Evolutionary conservation across 2,888 invertebrate species (phyloP).

Genomic region (Drosophila dives): DNA sequence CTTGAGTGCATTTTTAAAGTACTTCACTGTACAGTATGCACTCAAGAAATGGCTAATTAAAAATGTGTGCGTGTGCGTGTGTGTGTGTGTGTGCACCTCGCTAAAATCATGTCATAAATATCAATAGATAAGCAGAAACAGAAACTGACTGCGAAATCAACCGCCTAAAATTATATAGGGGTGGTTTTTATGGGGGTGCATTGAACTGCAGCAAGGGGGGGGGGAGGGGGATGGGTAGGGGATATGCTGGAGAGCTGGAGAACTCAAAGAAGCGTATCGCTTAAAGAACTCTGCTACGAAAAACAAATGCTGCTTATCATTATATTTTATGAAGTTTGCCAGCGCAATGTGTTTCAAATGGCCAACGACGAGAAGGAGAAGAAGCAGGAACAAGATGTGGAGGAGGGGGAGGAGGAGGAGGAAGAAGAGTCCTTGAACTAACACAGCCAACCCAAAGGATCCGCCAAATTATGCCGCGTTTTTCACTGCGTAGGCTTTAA

Average conservation of each 20-base stretch:
- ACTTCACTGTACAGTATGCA: constrained; percentile 17
- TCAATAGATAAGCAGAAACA: constrained; percentile 44
- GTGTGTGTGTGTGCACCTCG: not conserved
- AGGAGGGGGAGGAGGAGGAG: not conserved
- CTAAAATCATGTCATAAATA: constrained; percentile 52
- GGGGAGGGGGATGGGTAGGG: not conserved
- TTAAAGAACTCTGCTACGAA: constrained; percentile 14
- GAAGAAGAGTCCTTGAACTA: constrained; percentile 10
- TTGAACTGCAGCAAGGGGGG: constrained; percentile 38
- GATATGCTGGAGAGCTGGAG: not conserved
- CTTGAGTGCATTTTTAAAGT: constrained; percentile 62
- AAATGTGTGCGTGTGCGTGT: constrained; percentile 21
- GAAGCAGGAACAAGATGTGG: not conserved
- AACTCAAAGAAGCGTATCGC: constrained; percentile 16
- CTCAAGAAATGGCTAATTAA: constrained; percentile 53
- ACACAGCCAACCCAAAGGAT: constrained; percentile 15
- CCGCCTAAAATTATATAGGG: constrained; percentile 8
- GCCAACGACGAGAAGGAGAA: constrained; percentile 9
- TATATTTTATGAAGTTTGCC: constrained; percentile 70
- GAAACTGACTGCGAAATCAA: constrained; percentile 24
- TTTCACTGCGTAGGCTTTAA: constrained; percentile 66
- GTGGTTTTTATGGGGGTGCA: constrained; percentile 26
- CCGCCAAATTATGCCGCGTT: constrained; percentile 50
- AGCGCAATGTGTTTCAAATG: constrained; percentile 65
- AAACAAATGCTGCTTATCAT: constrained; percentile 75